These are phyloP conservation scores for Pterois miles DNA, from an alignment of 2,797 vertebrate species.

Conservation along the genomic window DNA sequence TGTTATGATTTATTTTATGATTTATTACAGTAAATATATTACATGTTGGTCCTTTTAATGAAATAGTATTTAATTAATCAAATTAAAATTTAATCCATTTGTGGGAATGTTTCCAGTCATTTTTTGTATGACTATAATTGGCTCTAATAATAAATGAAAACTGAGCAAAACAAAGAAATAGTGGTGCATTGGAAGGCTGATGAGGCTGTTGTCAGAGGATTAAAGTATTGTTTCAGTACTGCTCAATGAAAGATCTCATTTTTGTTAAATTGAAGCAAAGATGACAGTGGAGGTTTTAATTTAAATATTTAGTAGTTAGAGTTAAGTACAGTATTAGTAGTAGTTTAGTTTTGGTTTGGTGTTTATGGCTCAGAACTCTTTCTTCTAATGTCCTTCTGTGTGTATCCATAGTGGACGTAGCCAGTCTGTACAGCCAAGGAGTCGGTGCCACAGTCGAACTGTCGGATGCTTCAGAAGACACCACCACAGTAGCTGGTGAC, in stretches of 20 bases:
- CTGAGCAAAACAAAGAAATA: background rate
- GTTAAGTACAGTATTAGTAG: background rate
- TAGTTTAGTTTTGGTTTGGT: background rate
- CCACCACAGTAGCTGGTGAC: slow-evolving; percentile 36
- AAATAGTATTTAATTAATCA: too few relatives aligned
- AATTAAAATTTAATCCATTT: background rate
- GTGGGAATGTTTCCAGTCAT: background rate
- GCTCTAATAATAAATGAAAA: background rate
- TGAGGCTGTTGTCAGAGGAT: too few relatives aligned
- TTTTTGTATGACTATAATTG: background rate
- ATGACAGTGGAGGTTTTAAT: background rate
- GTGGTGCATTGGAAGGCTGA: background rate
- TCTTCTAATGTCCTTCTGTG: background rate
- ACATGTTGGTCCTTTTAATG: too few relatives aligned
- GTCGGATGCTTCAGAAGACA: slow-evolving; percentile 5
- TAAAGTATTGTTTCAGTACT: background rate
- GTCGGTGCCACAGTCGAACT: slow-evolving; percentile 56
- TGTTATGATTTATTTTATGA: too few relatives aligned
- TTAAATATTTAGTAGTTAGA: background rate
- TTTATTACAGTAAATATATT: too few relatives aligned
- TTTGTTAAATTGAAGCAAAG: background rate
- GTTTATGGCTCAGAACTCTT: background rate
- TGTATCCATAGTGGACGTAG: slow-evolving; percentile 78
- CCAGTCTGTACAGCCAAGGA: slow-evolving; percentile 80
- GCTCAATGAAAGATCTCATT: background rate